Conservation (phyloP, 1,140 invertebrate species). For the Diorhabda elongata region DNA sequence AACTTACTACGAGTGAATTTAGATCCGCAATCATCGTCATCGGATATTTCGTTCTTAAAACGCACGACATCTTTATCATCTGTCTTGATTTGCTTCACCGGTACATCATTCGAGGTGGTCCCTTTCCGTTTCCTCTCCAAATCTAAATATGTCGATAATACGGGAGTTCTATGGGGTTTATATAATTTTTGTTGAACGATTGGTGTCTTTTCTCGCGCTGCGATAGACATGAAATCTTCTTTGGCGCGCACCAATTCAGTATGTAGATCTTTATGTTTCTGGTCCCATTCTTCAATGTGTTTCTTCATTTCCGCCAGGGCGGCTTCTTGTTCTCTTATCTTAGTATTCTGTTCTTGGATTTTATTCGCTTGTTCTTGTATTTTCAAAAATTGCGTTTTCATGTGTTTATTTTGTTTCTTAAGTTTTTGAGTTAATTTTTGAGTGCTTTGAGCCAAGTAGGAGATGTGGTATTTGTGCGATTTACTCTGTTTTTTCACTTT, state of each 20-base stretch:
- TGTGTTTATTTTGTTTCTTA: conserved; percentile 29
- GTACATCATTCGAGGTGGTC: conserved; percentile 30
- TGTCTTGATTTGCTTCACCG: conserved; percentile 31
- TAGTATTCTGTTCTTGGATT: conserved; percentile 50
- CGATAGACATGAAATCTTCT: conserved; percentile 42
- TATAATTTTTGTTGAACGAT: conserved; percentile 35
- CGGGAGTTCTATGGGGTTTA: conserved; percentile 33
- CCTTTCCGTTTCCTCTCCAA: conserved; percentile 42
- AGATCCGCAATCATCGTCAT: not conserved
- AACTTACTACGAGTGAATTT: not conserved
- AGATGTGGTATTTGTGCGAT: conserved; percentile 35
- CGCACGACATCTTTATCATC: conserved; percentile 4
- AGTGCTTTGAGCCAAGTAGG: conserved; percentile 32
- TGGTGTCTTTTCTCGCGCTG: conserved; percentile 29
- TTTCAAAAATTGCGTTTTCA: conserved; percentile 34
- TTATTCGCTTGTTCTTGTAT: conserved; percentile 51
- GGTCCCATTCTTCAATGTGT: conserved; percentile 56
- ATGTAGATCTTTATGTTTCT: conserved; percentile 53
- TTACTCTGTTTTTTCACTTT: conserved; percentile 40
- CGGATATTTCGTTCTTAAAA: not conserved
- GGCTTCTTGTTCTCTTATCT: conserved; percentile 51
- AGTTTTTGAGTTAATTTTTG: conserved; percentile 34
- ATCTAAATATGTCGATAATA: conserved; percentile 28
- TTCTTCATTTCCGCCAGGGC: conserved; percentile 53
- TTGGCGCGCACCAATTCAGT: conserved; percentile 51